Percentiles rank a stretch among this genome's conserved stretches.
Evolutionary conservation across 2,113 vertebrate species (phyloP).

Genomic region (Bungarus multicinctus): DNA sequence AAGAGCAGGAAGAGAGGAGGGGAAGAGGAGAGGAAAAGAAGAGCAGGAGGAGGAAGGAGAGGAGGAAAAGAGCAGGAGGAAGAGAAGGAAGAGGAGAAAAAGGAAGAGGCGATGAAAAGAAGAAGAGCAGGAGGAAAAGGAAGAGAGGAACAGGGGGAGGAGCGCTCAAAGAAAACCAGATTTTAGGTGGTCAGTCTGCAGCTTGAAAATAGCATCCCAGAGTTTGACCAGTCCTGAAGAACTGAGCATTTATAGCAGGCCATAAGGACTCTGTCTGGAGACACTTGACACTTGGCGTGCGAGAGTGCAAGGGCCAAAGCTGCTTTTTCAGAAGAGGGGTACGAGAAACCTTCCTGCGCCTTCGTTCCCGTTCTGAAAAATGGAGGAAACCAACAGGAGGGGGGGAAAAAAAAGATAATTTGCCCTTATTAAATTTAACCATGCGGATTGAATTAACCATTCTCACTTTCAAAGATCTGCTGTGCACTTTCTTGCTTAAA

Average conservation of each 20-base stretch:
- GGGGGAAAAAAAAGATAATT: accelerated
- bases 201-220: conserved; percentile 23
- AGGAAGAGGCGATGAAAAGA: no score
- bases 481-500: background rate
- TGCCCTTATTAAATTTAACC: background rate
- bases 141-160: background rate
- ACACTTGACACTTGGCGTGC: background rate
- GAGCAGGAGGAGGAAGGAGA: background rate
- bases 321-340: background rate
- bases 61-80: background rate
- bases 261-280: background rate
- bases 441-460: background rate
- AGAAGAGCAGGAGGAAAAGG: no score
- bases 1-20: no score
- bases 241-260: background rate
- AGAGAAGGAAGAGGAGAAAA: no score
- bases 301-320: background rate
- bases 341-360: background rate
- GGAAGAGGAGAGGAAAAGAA: no score
- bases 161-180: conserved; percentile 37
- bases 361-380: background rate
- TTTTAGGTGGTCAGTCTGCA: background rate
- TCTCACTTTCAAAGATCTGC: background rate
- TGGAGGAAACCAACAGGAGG: background rate
- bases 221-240: conserved; percentile 21